Percentiles rank a stretch among this genome's conserved stretches.
Conservation (phyloP, 2,888 invertebrate species). For the Spicauda simplicius region DNA sequence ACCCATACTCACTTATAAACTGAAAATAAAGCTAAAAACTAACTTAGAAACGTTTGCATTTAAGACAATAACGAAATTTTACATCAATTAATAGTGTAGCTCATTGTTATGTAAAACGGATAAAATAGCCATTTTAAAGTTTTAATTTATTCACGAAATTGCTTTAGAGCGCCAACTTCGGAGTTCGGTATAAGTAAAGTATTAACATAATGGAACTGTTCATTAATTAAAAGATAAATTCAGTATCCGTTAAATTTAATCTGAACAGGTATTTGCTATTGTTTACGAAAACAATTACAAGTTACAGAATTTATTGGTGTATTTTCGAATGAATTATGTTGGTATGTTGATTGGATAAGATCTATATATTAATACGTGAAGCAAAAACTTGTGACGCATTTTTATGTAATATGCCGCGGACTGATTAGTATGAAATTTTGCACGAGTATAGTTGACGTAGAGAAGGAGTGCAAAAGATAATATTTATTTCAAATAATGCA, state of each 20-base stretch:
- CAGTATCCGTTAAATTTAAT: not conserved
- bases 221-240: conserved; percentile 26
- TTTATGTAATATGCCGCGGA: no score
- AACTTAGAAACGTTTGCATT: no score
- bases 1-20: no score
- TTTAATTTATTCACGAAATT: conserved; percentile 65
- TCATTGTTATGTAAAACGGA: conserved; percentile 62
- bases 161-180: conserved; percentile 43
- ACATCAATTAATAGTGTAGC: conserved; percentile 57
- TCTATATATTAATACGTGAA: no score
- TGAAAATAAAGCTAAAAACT: no score
- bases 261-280: not conserved
- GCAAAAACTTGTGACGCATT: no score
- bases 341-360: no score
- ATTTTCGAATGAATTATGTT: no score
- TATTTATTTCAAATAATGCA: no score
- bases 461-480: no score
- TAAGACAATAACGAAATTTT: conserved; percentile 41
- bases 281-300: not conserved
- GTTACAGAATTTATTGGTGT: not conserved
- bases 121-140: conserved; percentile 60
- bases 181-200: conserved; percentile 21
- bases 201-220: conserved; percentile 30
- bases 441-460: no score
- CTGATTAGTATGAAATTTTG: no score